Evolutionary conservation across 1,140 invertebrate species (phyloP).

Genomic region (Magallana angulata): DNA sequence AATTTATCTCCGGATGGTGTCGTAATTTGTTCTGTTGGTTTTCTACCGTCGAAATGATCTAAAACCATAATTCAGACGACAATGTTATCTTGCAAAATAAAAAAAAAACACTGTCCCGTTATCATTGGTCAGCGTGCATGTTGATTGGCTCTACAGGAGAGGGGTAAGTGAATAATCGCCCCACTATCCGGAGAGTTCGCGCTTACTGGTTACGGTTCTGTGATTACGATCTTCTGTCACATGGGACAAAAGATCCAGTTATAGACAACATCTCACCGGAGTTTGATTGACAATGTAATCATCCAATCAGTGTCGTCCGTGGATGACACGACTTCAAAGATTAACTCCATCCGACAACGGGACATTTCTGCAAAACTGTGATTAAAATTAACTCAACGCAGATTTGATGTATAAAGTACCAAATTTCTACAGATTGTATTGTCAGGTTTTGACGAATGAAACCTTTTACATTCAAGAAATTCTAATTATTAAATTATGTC

Average conservation of each 20-base stretch:
- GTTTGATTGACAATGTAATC: constrained; percentile 11
- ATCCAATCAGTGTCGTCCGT: constrained; percentile 18
- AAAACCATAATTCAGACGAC: background rate
- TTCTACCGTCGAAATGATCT: constrained; percentile 1
- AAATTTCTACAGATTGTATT: too few species aligned
- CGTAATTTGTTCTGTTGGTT: background rate
- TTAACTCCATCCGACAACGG: too few species aligned
- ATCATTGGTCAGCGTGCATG: background rate
- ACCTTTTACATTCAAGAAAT: too few species aligned
- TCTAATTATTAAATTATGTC: too few species aligned
- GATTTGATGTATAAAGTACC: too few species aligned
- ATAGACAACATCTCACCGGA: constrained; percentile 26
- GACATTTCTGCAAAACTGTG: too few species aligned
- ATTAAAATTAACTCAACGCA: too few species aligned
- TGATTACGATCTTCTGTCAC: constrained; percentile 29
- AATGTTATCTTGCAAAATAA: background rate
- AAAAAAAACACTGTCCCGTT: background rate
- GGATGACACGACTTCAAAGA: constrained; percentile 1
- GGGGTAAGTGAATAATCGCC: constrained; percentile 22
- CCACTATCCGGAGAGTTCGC: constrained; percentile 17
- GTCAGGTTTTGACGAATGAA: too few species aligned
- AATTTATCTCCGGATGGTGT: background rate
- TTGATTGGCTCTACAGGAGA: background rate
- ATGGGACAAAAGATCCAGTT: constrained; percentile 19
- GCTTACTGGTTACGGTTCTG: constrained; percentile 18